phyloP scores from a whole-genome alignment of 2,797 vertebrate genomes.

The Argyrosomus regius region DNA sequence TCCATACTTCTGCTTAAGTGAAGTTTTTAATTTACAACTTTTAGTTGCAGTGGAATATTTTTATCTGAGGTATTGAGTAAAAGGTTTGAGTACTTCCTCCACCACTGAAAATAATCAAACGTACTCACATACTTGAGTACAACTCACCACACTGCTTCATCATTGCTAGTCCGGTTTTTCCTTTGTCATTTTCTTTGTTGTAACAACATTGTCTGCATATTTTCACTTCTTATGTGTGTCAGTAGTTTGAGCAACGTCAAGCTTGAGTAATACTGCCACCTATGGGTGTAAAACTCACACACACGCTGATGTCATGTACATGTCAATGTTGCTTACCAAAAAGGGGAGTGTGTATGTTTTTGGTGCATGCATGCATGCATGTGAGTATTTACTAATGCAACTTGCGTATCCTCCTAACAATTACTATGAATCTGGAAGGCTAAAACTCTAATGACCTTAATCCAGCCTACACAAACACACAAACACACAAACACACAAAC shows the following conservation, averaged over 20 bases:
- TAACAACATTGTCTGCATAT: neutral
- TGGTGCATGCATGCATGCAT: neutral
- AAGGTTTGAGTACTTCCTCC: neutral
- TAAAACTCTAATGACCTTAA: conserved; percentile 76
- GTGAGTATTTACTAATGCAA: conserved; percentile 2
- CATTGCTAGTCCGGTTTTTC: neutral
- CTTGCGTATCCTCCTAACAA: conserved; percentile 34
- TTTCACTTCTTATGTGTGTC: conserved; percentile 2
- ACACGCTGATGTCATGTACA: conserved; percentile 19
- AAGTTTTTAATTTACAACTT: neutral
- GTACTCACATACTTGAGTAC: neutral
- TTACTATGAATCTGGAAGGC: conserved; percentile 42
- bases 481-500: conserved; percentile 32
- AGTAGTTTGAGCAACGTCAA: conserved; percentile 6
- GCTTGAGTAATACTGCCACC: conserved; percentile 48
- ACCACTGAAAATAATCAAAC: neutral
- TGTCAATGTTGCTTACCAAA: neutral
- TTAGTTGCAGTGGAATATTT: neutral
- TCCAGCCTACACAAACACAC: conserved; percentile 51
- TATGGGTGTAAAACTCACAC: conserved; percentile 17
- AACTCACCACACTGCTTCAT: neutral
- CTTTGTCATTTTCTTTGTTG: conserved; percentile 4
- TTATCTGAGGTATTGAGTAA: neutral
- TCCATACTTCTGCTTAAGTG: neutral
- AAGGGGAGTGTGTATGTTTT: neutral